Evolutionary conservation across 2,113 vertebrate species (phyloP).

Genomic region (Montifringilla adamsi): DNA sequence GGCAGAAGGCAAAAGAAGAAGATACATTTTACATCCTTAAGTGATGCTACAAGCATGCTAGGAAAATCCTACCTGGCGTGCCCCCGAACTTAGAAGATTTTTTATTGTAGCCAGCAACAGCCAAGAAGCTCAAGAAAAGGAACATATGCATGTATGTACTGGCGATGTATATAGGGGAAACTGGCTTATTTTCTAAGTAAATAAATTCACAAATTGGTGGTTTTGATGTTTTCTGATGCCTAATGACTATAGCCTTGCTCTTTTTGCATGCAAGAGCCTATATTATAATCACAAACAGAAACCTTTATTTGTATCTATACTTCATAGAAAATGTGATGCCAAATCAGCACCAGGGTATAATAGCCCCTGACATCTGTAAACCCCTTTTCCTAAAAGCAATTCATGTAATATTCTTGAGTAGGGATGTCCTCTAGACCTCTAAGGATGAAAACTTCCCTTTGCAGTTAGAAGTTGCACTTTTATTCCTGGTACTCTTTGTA

Average conservation of each 20-base stretch:
- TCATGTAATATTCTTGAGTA: neutral
- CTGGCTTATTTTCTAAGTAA: neutral
- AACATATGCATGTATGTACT: neutral
- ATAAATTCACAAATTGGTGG: neutral
- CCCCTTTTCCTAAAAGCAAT: neutral
- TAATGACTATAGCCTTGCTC: neutral
- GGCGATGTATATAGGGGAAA: neutral
- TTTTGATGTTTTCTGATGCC: neutral
- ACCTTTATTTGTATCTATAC: neutral
- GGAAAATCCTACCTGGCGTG: neutral
- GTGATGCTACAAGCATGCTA: neutral
- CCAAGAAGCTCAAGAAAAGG: neutral
- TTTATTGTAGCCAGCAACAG: neutral
- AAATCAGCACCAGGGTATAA: neutral
- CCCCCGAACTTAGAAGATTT: neutral
- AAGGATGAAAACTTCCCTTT: neutral
- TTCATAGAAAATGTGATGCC: neutral
- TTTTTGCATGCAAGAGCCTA: neutral
- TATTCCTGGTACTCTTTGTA: neutral
- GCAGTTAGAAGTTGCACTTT: neutral
- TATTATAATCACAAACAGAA: neutral
- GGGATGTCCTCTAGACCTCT: neutral
- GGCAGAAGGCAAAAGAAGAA: neutral
- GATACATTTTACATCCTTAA: neutral
- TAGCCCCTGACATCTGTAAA: neutral